Evolutionary conservation across 2,888 invertebrate species (phyloP), one percentile per base, ranked within the genome.

Genomic region (Toxonevra muliebris): DNA sequence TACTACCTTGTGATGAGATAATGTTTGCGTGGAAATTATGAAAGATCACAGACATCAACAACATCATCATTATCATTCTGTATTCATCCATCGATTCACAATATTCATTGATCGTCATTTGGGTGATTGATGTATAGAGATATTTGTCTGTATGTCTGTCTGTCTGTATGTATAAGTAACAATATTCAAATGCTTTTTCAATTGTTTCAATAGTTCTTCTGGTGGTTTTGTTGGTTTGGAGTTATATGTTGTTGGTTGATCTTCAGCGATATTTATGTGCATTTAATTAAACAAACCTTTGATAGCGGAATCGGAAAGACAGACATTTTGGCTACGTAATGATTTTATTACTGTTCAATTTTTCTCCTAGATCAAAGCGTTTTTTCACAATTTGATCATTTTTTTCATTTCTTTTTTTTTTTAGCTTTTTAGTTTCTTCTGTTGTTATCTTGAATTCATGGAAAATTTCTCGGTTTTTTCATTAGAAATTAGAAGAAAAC

Each of bases 1-100:
- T 69, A 68, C 61, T 65, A 62, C 61, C 48, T 62, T 54, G 13
- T 54, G 57, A n/a, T 55, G 61, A 57, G 71, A 61, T 64, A 67
- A 69, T 69, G 71, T 62, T 66, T 61, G 57, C 60, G 66, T 61
- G 43, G 43, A 62, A 71, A 67, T 71, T 65, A 71, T 69, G 67
- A 67, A 60, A 65, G 64, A 67, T 60, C 65, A 62, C 65, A 71
- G 69, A 58, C 69, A 62, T 52, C 65, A 19, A 58, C 61, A 45
- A 50, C 42, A 10, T 40, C 43, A 30, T 11, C 15, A 19, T 11
- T 10, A 30, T 30, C 30, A 40, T 19, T 15, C 20, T 7, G 12
- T 13, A 19, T 41, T 41, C 65, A 58, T 48, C 20, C 59, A 45
- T 17, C 40, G 42, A 48, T 19, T 30, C 30, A 20, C 57, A n/a